Evolutionary conservation across 2,888 invertebrate species (phyloP).

Genomic region (Augochlorella aurata): DNA sequence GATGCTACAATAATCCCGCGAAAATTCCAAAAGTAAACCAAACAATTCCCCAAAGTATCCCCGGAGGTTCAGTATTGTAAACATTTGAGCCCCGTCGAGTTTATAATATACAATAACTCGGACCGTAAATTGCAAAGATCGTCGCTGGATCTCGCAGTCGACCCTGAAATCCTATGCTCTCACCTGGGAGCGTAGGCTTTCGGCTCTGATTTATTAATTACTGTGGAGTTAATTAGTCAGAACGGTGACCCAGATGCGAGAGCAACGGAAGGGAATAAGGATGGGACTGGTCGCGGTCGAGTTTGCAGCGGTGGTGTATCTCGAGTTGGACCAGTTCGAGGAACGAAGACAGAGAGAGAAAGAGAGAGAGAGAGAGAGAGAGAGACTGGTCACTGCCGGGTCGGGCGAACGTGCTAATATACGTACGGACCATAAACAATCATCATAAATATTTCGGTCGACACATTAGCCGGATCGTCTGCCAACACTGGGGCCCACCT

Average conservation of each 20-base stretch:
- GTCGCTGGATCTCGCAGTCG: too few relatives aligned
- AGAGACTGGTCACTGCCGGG: constrained; percentile 41
- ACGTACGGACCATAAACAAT: constrained; percentile 81
- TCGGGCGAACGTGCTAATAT: constrained; percentile 78
- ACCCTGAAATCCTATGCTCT: neutral
- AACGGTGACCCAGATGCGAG: constrained; percentile 30
- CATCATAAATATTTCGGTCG: constrained; percentile 81
- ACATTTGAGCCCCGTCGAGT: neutral
- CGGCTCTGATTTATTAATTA: constrained; percentile 64
- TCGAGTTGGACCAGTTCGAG: constrained; percentile 57
- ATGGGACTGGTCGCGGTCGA: constrained; percentile 35
- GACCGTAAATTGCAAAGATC: neutral
- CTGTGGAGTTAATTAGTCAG: constrained; percentile 60
- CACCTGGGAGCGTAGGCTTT: constrained; percentile 10
- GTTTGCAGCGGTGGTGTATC: constrained; percentile 47
- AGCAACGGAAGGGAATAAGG: constrained; percentile 17
- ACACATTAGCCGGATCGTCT: constrained; percentile 79
- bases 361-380: constrained; percentile 30
- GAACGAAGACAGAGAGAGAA: constrained; percentile 6
- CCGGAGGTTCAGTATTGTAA: neutral
- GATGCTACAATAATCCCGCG: too few relatives aligned
- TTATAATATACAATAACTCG: neutral
- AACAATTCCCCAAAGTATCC: neutral
- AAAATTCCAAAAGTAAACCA: neutral
- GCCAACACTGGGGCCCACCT: constrained; percentile 73